Conservation (phyloP, 1,140 invertebrate species). For the Mizuhopecten yessoensis region DNA sequence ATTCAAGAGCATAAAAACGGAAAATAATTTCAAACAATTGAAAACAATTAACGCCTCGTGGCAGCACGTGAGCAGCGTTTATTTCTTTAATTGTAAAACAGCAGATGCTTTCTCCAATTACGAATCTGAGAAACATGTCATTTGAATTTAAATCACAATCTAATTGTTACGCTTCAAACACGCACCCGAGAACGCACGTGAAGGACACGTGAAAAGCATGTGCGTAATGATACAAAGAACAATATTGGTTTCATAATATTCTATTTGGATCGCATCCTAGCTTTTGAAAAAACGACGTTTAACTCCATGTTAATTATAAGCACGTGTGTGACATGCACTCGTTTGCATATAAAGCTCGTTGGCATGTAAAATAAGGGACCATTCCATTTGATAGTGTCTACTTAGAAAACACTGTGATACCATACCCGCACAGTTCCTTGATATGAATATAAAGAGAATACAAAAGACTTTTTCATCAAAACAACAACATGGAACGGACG, state of each 20-base stretch:
- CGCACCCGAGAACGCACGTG: neutral
- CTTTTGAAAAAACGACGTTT: neutral
- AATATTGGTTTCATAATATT: neutral
- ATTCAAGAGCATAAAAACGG: too few relatives aligned
- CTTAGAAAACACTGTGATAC: neutral
- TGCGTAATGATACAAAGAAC: neutral
- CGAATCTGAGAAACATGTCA: neutral
- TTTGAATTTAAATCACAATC: conserved; percentile 9
- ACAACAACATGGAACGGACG: conserved; percentile 20
- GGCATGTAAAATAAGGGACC: neutral
- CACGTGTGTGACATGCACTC: neutral
- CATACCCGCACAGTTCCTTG: neutral
- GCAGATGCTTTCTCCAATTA: conserved; percentile 26
- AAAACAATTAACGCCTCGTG: neutral
- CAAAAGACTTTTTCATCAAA: neutral
- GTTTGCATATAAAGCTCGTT: neutral
- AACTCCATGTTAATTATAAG: neutral
- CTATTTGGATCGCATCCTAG: neutral
- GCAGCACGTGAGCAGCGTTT: neutral
- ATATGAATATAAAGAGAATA: conserved; percentile 28
- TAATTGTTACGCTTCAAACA: neutral
- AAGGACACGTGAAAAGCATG: neutral
- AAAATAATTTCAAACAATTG: conserved; percentile 16
- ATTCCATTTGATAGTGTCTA: neutral
- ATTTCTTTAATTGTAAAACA: conserved; percentile 24